Base-by-base conservation (phyloP, 2,888 invertebrate genomes). In the Sipha maydis region DNA sequence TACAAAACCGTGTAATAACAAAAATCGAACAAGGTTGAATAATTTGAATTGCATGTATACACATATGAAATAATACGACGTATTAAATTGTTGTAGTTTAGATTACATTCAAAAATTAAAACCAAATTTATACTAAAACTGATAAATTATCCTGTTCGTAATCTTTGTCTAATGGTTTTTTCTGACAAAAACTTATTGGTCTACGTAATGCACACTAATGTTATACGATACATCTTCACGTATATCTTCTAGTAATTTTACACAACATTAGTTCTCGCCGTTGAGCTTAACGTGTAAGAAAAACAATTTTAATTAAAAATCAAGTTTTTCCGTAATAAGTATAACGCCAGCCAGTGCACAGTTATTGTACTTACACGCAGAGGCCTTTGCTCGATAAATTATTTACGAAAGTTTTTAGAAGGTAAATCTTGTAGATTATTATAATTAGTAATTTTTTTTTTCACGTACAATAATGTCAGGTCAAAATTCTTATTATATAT, bases 121-220 rank as follows among this genome's bases (percentile, higher is more conserved):
- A 61, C 61, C 9, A 17, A 56, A 56, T 21, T 2, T 19, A 17
- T 56, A 79, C 34, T 78, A 25, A 79, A 80, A 38, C 38, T 67
- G 56, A 61, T 80, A 61, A 83, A 73, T 73, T 73, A 73, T 34
- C 71, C 54, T 0, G 25, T 83, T n/a, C 19, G 34, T 56, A 56
- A 73, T 73, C 34, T 83, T 83, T 83, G 34, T 83, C 71, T 83
- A 83, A 73, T 83, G 83, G 83, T 54, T 83, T 83, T 80, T 71
- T 54, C 71, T 19, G 83, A 83, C 83, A 73, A 83, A 54, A 83
- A 73, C 73, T 54, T 54, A 83, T 73, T 83, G 54, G 71, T 71
- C 71, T 83, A 31, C 48, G 25, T 21, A 73, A 17, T 54, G 54
- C 17, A 54, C 17, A 54, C 34, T 83, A 73, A 83, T 83, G 83